Conservation (phyloP, 2,113 vertebrate species). For the Sula dactylatra region DNA sequence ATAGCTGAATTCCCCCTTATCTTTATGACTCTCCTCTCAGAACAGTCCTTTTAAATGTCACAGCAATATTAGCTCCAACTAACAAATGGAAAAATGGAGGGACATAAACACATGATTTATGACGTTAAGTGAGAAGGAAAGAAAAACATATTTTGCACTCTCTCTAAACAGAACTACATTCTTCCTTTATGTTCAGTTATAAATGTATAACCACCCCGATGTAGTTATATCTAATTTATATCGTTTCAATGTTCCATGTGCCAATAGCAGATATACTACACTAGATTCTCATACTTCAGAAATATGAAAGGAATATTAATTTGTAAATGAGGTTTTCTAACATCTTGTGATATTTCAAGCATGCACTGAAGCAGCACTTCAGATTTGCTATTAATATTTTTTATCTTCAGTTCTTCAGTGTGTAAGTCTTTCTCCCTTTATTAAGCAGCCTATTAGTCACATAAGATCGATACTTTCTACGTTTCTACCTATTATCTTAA, state of each 20-base stretch:
- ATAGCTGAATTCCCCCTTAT: background rate
- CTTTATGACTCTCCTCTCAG: conserved; percentile 3
- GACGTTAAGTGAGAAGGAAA: background rate
- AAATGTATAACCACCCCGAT: background rate
- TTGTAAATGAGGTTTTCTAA: conserved; percentile 30
- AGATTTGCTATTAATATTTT: conserved; percentile 15
- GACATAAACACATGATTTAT: background rate
- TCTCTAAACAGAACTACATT: background rate
- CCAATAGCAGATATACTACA: background rate
- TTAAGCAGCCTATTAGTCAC: conserved; percentile 21
- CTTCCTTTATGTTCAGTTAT: background rate
- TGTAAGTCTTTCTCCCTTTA: background rate
- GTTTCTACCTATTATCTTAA: conserved; percentile 21
- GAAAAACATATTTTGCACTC: background rate
- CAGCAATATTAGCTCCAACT: conserved; percentile 4
- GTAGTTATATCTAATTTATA: background rate
- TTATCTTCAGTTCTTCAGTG: background rate
- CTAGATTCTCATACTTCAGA: background rate
- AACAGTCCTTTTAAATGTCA: conserved; percentile 19
- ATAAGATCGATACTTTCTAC: conserved; percentile 16
- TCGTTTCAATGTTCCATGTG: background rate
- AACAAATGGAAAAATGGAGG: background rate
- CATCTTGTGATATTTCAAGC: conserved; percentile 22
- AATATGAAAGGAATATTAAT: conserved; percentile 6
- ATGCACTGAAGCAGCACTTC: background rate